These are phyloP conservation scores for Leptura quadrifasciata DNA, from an alignment of 2,888 invertebrate species.

Conservation along the genomic window DNA sequence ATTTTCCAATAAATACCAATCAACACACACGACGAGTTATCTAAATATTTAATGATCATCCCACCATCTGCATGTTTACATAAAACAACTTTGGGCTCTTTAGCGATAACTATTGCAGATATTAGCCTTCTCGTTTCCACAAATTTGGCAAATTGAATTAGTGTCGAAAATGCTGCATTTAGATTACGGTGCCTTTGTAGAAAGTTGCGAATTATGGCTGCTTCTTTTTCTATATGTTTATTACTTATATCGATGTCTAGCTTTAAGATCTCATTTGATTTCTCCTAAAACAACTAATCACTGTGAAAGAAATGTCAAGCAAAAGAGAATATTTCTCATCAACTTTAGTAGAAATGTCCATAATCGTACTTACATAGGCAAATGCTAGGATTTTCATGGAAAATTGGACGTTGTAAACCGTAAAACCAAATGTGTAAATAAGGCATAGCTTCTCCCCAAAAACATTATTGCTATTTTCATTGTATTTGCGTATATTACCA, in stretches of 20 bases:
- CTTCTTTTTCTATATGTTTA: conserved; percentile 47
- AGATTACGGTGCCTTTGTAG: conserved; percentile 54
- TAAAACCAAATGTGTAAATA: conserved; percentile 45
- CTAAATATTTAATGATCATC: conserved; percentile 47
- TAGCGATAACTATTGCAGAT: conserved; percentile 49
- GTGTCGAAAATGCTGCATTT: conserved; percentile 49
- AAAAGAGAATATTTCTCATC: neutral
- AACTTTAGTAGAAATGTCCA: neutral
- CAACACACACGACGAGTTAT: conserved; percentile 37
- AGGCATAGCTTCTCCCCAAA: conserved; percentile 51
- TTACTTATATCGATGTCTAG: conserved; percentile 49
- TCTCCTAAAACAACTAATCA: conserved; percentile 47
- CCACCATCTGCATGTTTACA: conserved; percentile 42
- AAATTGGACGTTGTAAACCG: conserved; percentile 44
- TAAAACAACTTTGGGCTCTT: conserved; percentile 45
- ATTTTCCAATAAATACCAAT: conserved; percentile 53
- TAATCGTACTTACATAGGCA: conserved; percentile 49
- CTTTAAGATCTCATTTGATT: conserved; percentile 53
- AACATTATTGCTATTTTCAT: conserved; percentile 37
- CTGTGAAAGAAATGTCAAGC: neutral
- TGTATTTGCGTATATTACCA: conserved; percentile 32
- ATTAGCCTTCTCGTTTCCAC: conserved; percentile 54
- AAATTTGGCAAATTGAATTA: conserved; percentile 52
- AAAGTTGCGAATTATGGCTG: conserved; percentile 50
- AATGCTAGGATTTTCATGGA: conserved; percentile 50